Evolutionary conservation across 1,140 invertebrate species (phyloP).

Genomic region (Papilio dardanus): DNA sequence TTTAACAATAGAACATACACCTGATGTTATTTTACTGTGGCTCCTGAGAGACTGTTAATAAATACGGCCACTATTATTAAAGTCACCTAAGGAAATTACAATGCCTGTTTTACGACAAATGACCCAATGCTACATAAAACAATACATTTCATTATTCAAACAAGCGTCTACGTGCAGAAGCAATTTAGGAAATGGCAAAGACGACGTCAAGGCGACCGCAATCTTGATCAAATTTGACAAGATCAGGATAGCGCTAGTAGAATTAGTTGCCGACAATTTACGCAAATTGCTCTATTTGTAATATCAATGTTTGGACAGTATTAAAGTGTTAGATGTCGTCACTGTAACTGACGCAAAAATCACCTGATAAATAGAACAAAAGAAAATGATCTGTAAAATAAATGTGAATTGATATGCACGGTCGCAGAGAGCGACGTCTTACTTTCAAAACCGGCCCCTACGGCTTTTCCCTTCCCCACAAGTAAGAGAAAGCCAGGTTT

Average conservation of each 20-base stretch:
- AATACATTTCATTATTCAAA: neutral
- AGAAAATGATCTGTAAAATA: neutral
- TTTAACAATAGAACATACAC: neutral
- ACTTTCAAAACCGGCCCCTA: slow-evolving; percentile 31
- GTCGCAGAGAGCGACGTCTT: neutral
- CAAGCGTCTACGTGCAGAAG: neutral
- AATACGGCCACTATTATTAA: neutral
- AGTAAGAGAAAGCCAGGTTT: slow-evolving; percentile 23
- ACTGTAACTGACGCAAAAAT: neutral
- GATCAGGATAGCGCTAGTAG: slow-evolving; percentile 9
- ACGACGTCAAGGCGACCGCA: neutral
- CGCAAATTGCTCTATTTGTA: slow-evolving; percentile 1
- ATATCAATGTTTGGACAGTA: slow-evolving; percentile 1
- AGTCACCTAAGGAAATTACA: neutral
- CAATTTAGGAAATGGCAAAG: neutral
- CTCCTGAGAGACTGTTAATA: neutral
- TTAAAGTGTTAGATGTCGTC: neutral
- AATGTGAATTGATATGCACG: neutral
- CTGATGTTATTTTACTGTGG: neutral
- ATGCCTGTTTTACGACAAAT: neutral
- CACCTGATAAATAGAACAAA: neutral
- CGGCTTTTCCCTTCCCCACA: neutral
- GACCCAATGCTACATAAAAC: neutral
- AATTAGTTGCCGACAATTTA: slow-evolving; percentile 2
- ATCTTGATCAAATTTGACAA: slow-evolving; percentile 27